phyloP scores from a whole-genome alignment of 2,797 vertebrate genomes.

The Chiloscyllium punctatum region DNA sequence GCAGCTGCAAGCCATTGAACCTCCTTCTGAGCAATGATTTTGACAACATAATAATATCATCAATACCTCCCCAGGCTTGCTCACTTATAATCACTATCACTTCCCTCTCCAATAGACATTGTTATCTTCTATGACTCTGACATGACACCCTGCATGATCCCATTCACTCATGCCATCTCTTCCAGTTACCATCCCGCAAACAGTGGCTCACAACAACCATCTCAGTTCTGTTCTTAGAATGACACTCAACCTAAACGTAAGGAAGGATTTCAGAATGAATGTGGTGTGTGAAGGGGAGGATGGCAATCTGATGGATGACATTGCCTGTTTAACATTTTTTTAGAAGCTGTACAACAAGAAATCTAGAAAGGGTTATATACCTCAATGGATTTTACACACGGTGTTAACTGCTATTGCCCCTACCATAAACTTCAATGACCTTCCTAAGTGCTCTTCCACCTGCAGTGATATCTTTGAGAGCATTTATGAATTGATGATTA shows the following conservation, averaged over 20 bases:
- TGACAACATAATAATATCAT: not conserved
- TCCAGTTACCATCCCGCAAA: not conserved
- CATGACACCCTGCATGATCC: not conserved
- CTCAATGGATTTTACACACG: not conserved
- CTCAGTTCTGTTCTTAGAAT: not conserved
- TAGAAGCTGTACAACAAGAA: not conserved
- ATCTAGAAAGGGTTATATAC: not conserved
- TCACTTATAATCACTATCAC: not conserved
- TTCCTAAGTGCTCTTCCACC: not conserved
- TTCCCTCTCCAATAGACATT: not conserved
- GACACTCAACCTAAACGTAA: not conserved
- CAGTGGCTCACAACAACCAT: not conserved
- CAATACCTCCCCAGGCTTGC: not conserved
- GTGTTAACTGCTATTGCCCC: not conserved
- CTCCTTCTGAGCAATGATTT: not conserved
- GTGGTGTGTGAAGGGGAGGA: too few relatives aligned
- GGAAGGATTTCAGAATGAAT: too few relatives aligned
- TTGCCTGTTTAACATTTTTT: not conserved
- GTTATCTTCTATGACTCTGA: not conserved
- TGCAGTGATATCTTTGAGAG: not conserved
- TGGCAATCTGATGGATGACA: not conserved
- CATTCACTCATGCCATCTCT: not conserved
- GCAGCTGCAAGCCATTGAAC: not conserved
- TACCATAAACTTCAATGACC: not conserved
- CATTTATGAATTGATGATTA: not conserved